Percentiles rank a stretch among this genome's conserved stretches.
phyloP scores from a whole-genome alignment of 23 tunicate species.

The Botrylloides violaceus region DNA sequence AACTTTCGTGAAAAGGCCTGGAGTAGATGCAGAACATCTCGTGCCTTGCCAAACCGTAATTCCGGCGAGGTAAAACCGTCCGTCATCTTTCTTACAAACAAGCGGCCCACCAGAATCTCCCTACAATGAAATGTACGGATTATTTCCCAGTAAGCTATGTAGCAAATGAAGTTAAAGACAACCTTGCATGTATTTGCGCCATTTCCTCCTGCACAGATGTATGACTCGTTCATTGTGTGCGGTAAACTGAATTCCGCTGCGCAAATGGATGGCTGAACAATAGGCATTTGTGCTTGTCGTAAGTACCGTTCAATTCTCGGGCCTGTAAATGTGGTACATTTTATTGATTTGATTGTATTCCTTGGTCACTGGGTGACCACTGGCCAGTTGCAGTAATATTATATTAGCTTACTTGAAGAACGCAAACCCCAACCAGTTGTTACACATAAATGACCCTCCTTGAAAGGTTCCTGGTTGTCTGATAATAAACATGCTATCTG shows the following conservation, averaged over 20 bases:
- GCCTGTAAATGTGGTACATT: no score
- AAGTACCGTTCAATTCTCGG: conserved; percentile 32
- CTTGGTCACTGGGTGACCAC: no score
- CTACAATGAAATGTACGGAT: no score
- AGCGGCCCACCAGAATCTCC: conserved; percentile 95
- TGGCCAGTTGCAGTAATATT: no score
- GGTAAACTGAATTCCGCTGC: conserved; percentile 28
- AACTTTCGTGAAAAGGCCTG: conserved; percentile 76
- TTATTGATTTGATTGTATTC: no score
- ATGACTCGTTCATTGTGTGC: conserved; percentile 37
- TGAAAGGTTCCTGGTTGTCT: conserved; percentile 33
- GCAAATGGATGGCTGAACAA: conserved; percentile 36
- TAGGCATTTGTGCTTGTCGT: conserved; percentile 78
- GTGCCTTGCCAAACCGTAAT: conserved; percentile 84
- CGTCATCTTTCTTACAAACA: conserved; percentile 41
- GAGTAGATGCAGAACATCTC: conserved; percentile 37
- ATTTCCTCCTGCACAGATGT: conserved; percentile 90
- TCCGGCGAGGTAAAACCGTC: conserved; percentile 50
- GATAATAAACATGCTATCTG: conserved; percentile 53
- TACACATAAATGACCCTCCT: conserved; percentile 50
- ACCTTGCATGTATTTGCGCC: conserved; percentile 77
- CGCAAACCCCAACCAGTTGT: conserved; percentile 84
- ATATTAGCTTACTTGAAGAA: no score
- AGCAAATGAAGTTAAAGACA: no score
- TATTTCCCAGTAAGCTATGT: no score